These are phyloP conservation scores for Apotomis capreana DNA, from an alignment of 2,888 invertebrate species.

Conservation along the genomic window DNA sequence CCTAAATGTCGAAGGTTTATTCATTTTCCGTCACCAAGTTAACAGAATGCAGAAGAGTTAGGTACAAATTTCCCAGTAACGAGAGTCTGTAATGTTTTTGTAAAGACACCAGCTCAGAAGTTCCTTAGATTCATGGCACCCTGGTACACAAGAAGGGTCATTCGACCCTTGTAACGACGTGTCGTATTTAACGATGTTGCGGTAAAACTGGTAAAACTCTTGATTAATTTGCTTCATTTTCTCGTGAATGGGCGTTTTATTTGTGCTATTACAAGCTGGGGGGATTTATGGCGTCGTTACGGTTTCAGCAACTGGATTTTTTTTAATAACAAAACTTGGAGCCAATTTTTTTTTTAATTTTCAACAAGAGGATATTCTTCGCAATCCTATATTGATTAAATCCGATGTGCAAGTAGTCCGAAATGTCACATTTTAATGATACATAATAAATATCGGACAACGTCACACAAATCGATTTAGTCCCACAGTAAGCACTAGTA, in stretches of 20 bases:
- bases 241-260: constrained; percentile 18
- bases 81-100: neutral
- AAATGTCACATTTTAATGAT: too few relatives aligned
- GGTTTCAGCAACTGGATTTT: constrained; percentile 1
- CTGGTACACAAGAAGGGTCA: constrained; percentile 18
- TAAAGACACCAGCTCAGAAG: constrained; percentile 6
- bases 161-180: constrained; percentile 14
- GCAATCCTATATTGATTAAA: too few relatives aligned
- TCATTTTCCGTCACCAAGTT: neutral
- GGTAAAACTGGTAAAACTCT: constrained; percentile 23
- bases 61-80: neutral
- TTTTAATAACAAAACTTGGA: neutral
- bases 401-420: too few relatives aligned
- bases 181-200: constrained; percentile 24
- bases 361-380: too few relatives aligned
- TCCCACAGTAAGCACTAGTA: too few relatives aligned
- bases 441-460: too few relatives aligned
- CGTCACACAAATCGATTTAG: too few relatives aligned
- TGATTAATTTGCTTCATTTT: constrained; percentile 33
- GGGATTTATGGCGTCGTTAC: constrained; percentile 14
- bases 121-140: constrained; percentile 2
- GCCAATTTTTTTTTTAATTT: neutral
- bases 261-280: constrained; percentile 6
- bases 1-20: neutral
- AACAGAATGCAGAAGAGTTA: neutral